Base-by-base conservation (phyloP, 2,888 invertebrate genomes). In the Drosophila ustulata region DNA sequence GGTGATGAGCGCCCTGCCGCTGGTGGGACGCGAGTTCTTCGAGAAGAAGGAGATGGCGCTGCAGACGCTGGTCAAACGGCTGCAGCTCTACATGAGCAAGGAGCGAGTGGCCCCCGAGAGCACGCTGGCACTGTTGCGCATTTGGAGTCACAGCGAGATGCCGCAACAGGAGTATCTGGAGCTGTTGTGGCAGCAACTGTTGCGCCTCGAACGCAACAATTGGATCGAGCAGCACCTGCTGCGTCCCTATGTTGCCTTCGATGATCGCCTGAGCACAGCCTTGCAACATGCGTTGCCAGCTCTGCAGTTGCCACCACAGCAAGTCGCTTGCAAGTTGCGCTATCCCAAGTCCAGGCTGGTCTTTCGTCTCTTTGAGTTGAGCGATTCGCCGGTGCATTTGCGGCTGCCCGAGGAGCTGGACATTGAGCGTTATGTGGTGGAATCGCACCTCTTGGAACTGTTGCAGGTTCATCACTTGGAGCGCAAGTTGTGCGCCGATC, bases 191-290 rank as follows among this genome's bases (percentile, higher is more conserved):
- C 96, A 97, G 11, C 98, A 98, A 92, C 95, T 98, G 32, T 95
- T 96, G 78, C 98, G 98, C 90, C 93, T 99, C 45, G 94, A 96
- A 45, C 96, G 96, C 86, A 98, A 98, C 84, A 97, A 97, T 91
- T 99, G 99, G 99, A 95, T 96, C 23, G 98, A 99, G 90, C 97
- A 97, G 89, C 98, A 98, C 91, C 97, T 99, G 86, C 95, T 96
- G 0, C 94, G 99, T 41, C 98, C 99, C 0, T 99, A 99, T 91
- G 93, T 98, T 64, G 97, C 97, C 0, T 99, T 98, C 92, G 99
- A 99, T 92, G 96, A 97, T 0, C 96, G 96, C 68, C 93, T 99
- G 11, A 98, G 98, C 93, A 98, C 98, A 91, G 98, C 99, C 1
- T 92, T 99, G 73, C 98, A 98, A 89, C 99, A 99, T 91, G 97